These are phyloP conservation scores for Drosophila mettleri DNA, from an alignment of 2,888 invertebrate species.

Conservation along the genomic window DNA sequence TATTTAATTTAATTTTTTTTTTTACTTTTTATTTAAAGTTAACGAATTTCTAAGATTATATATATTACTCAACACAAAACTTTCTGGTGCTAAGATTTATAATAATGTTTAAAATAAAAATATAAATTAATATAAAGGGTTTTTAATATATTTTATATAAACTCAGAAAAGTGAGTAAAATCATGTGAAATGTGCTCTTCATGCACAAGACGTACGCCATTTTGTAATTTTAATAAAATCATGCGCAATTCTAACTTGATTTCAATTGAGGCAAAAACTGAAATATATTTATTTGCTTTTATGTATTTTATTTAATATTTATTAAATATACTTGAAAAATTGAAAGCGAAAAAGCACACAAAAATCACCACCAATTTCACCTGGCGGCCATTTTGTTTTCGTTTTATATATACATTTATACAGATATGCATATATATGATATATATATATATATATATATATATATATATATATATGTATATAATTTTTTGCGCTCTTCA, in stretches of 20 bases:
- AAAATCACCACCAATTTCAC: slow-evolving; percentile 53
- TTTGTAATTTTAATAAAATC: slow-evolving; percentile 35
- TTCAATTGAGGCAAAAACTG: not conserved
- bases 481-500: slow-evolving; percentile 22
- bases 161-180: not conserved
- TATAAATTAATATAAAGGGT: too few species aligned
- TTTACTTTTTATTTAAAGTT: not conserved
- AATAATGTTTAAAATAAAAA: not conserved
- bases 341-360: slow-evolving; percentile 2
- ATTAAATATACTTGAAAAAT: slow-evolving; percentile 1
- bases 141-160: not conserved
- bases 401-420: slow-evolving; percentile 8
- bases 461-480: not conserved
- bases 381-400: slow-evolving; percentile 70
- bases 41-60: not conserved
- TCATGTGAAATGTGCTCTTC: not conserved
- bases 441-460: not conserved
- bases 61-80: not conserved
- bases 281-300: not conserved
- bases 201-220: slow-evolving; percentile 42
- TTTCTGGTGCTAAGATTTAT: too few species aligned
- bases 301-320: not conserved
- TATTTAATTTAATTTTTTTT: not conserved
- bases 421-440: not conserved
- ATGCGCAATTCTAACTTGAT: not conserved